Percentiles rank a stretch among this genome's conserved stretches.
phyloP scores from a whole-genome alignment of 2,888 invertebrate species.

The Meta bourneti region DNA sequence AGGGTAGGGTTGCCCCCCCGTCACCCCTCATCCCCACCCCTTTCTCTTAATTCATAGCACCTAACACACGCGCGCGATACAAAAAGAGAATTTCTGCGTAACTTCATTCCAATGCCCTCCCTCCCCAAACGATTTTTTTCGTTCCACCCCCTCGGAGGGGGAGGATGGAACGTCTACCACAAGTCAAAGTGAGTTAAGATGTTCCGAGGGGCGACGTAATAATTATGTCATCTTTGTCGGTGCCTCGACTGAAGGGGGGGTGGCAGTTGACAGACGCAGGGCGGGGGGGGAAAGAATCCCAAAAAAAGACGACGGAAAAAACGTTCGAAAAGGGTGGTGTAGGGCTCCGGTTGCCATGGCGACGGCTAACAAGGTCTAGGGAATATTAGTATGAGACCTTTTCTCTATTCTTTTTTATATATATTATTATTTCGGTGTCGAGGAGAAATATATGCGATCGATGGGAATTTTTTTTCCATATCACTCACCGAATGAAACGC shows the following conservation, averaged over 20 bases:
- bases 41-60: constrained; percentile 40
- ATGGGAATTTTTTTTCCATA: constrained; percentile 29
- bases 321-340: constrained; percentile 57
- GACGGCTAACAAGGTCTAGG: constrained; percentile 67
- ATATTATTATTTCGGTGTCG: constrained; percentile 52
- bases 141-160: constrained; percentile 20
- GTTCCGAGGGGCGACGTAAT: constrained; percentile 53
- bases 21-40: too few species aligned
- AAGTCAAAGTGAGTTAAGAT: constrained; percentile 71
- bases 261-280: background rate
- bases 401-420: constrained; percentile 48
- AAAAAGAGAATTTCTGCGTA: constrained; percentile 33
- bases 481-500: constrained; percentile 24
- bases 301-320: constrained; percentile 49
- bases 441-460: constrained; percentile 63
- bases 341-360: constrained; percentile 49
- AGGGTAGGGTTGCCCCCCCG: too few species aligned
- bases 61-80: constrained; percentile 27
- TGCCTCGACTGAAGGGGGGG: background rate
- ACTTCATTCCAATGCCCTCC: background rate
- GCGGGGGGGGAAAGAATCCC: background rate
- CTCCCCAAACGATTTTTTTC: constrained; percentile 16
- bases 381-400: constrained; percentile 63
- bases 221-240: constrained; percentile 73
- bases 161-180: constrained; percentile 29